These are phyloP conservation scores for Apus apus DNA, from an alignment of 2,113 vertebrate genomes.

Conservation along the genomic window DNA sequence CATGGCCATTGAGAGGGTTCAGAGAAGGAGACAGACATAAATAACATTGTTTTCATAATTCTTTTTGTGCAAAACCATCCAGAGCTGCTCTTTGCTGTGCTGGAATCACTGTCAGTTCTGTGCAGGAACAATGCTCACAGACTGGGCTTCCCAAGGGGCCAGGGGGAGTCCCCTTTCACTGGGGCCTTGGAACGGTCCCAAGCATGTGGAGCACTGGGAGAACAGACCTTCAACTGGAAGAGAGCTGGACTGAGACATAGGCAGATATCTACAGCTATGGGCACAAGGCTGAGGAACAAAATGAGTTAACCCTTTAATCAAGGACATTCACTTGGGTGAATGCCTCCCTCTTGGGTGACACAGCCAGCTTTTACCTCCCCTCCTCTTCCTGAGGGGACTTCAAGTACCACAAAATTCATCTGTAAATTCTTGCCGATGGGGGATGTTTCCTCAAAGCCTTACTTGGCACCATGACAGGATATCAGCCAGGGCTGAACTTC, in stretches of 20 bases:
- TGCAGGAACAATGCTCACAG: not conserved
- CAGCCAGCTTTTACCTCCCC: not conserved
- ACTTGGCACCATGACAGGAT: not conserved
- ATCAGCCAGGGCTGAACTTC: not conserved
- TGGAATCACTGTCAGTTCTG: not conserved
- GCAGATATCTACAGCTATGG: not conserved
- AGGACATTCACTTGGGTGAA: not conserved
- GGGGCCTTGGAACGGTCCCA: not conserved
- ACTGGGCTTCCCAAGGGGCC: not conserved
- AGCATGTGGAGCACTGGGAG: not conserved
- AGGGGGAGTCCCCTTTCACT: not conserved
- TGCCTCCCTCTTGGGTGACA: not conserved
- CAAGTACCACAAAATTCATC: not conserved
- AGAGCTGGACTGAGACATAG: not conserved
- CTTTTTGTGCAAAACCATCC: not conserved
- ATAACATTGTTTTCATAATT: not conserved
- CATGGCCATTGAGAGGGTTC: not conserved
- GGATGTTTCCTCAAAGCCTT: not conserved
- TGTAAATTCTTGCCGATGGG: not conserved
- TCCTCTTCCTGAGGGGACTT: not conserved
- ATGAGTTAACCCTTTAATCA: not conserved
- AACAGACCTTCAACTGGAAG: not conserved
- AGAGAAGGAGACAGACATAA: not conserved
- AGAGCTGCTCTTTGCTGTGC: not conserved
- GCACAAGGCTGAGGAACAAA: not conserved